Evolutionary conservation across 2,888 invertebrate genomes (phyloP).

Genomic region (Rotaria macrura): DNA sequence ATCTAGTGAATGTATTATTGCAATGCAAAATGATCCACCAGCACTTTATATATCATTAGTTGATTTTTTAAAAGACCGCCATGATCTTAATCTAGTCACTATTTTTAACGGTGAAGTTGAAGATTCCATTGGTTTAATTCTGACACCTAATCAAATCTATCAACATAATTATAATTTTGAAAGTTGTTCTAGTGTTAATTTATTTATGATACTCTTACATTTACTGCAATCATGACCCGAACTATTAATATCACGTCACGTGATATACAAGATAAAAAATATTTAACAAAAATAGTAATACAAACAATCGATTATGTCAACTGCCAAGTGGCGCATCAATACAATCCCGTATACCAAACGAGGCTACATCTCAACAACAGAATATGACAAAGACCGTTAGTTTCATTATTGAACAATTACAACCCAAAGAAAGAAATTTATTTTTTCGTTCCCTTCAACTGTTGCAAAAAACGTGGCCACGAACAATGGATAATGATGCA

Average conservation of each 20-base stretch:
- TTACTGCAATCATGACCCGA: not conserved
- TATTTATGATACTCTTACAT: constrained; percentile 7
- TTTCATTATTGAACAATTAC: not conserved
- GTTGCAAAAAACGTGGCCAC: not conserved
- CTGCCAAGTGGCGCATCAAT: not conserved
- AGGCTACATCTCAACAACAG: not conserved
- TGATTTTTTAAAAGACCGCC: not conserved
- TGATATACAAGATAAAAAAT: not conserved
- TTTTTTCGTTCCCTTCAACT: constrained; percentile 8
- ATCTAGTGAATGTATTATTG: not conserved
- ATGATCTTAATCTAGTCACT: not conserved
- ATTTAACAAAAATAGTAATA: not conserved
- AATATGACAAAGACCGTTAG: not conserved
- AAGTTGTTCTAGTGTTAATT: not conserved
- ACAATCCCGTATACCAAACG: not conserved
- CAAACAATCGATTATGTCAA: not conserved
- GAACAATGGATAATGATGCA: not conserved
- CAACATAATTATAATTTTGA: not conserved
- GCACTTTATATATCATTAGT: not conserved
- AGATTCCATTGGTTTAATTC: not conserved
- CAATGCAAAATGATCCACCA: constrained; percentile 15
- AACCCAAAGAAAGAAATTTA: constrained; percentile 1
- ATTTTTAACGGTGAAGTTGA: not conserved
- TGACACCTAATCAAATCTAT: not conserved
- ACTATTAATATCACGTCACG: not conserved